phyloP scores from a whole-genome alignment of 2,113 vertebrate species.

The Chrysemys picta region DNA sequence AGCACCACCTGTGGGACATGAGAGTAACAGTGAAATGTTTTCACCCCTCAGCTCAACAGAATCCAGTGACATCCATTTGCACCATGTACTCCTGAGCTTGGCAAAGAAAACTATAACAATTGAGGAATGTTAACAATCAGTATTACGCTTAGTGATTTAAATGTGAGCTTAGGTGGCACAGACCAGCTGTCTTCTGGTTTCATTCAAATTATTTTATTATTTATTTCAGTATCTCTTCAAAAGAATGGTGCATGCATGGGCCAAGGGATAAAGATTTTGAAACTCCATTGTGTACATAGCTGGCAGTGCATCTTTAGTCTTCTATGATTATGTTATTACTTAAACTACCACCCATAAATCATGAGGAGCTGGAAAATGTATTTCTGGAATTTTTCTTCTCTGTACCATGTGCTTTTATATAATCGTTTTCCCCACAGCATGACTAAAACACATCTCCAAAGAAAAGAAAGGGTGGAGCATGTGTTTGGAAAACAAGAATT shows the following conservation, averaged over 20 bases:
- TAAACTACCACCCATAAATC: neutral
- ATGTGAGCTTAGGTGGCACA: neutral
- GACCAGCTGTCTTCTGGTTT: neutral
- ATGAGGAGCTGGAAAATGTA: fast-evolving
- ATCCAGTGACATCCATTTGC: neutral
- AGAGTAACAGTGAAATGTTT: neutral
- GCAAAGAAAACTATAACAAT: neutral
- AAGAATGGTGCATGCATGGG: neutral
- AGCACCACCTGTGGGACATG: neutral
- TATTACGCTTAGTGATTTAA: neutral
- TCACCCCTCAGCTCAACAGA: neutral
- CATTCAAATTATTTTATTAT: neutral
- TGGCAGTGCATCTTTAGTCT: neutral
- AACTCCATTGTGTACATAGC: neutral
- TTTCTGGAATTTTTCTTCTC: neutral
- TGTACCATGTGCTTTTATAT: neutral
- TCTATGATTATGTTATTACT: neutral
- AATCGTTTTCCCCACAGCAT: neutral
- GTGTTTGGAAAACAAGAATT: fast-evolving
- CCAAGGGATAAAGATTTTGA: neutral
- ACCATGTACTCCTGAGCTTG: neutral
- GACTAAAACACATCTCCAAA: neutral
- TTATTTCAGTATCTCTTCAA: neutral
- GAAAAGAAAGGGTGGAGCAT: neutral
- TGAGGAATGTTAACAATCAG: neutral